These are phyloP conservation scores for Enteromius viviparus DNA, from an alignment of 2,797 vertebrate genomes.

Conservation along the genomic window DNA sequence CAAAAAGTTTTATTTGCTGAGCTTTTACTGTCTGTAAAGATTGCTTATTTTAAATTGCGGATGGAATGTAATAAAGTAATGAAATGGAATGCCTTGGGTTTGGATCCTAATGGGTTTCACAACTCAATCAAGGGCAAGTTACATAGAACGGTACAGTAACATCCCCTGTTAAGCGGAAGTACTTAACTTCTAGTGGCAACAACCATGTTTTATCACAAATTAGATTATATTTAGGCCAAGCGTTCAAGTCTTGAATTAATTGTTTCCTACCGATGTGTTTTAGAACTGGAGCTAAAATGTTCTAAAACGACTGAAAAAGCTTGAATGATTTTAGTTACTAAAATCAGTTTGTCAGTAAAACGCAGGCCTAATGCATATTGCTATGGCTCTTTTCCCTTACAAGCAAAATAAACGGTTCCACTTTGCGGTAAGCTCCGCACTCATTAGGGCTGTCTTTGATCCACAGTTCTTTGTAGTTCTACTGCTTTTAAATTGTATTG, in stretches of 20 bases:
- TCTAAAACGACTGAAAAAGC: neutral
- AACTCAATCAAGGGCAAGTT: conserved; percentile 6
- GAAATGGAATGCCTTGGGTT: neutral
- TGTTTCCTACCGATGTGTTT: neutral
- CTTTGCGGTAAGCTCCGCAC: conserved; percentile 23
- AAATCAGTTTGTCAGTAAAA: conserved; percentile 4
- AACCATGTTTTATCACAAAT: neutral
- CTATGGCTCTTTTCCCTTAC: neutral
- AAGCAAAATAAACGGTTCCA: conserved; percentile 38
- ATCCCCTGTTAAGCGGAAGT: neutral
- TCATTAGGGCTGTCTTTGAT: conserved; percentile 52
- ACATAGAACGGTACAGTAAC: neutral
- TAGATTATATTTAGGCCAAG: neutral
- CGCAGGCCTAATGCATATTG: neutral
- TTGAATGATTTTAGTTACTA: neutral
- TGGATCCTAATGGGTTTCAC: neutral
- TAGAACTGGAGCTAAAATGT: neutral
- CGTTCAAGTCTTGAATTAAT: neutral
- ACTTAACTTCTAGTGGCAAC: neutral
- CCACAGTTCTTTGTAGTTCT: conserved; percentile 47
- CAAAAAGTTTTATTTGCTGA: neutral
- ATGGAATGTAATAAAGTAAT: no score
- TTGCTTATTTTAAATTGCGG: neutral
- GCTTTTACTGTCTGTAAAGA: neutral
- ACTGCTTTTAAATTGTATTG: conserved; percentile 25